phyloP scores from a whole-genome alignment of 2,888 invertebrate genomes.

The Bombylius discolor region DNA sequence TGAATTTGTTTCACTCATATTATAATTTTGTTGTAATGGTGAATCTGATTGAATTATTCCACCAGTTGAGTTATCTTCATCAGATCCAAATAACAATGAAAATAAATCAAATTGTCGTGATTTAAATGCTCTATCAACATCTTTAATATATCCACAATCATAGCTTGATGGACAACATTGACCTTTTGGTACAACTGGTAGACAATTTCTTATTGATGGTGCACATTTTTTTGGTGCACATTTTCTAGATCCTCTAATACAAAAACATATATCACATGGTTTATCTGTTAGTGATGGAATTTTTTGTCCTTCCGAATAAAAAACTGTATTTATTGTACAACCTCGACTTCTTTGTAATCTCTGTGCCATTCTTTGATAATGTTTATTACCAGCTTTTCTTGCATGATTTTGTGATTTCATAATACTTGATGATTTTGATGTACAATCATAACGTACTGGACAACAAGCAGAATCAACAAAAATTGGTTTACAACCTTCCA shows the following conservation, averaged over 20 bases:
- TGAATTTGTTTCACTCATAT: neutral
- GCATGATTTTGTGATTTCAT: slow-evolving; percentile 28
- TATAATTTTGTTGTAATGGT: neutral
- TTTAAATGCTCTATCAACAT: slow-evolving; percentile 25
- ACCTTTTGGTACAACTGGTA: slow-evolving; percentile 58
- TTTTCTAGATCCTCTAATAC: slow-evolving; percentile 55
- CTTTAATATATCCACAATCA: slow-evolving; percentile 53
- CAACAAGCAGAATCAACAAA: slow-evolving; percentile 50
- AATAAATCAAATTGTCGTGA: slow-evolving; percentile 32
- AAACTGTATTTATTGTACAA: slow-evolving; percentile 47
- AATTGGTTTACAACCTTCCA: slow-evolving; percentile 45
- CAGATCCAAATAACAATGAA: slow-evolving; percentile 30
- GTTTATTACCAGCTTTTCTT: slow-evolving; percentile 29
- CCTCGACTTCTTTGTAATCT: slow-evolving; percentile 40
- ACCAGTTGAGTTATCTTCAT: slow-evolving; percentile 15
- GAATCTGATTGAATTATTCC: neutral
- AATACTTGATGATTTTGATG: slow-evolving; percentile 26
- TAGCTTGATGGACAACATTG: slow-evolving; percentile 79
- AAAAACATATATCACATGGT: slow-evolving; percentile 66
- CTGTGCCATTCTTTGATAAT: slow-evolving; percentile 30
- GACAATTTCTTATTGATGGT: slow-evolving; percentile 60
- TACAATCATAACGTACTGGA: slow-evolving; percentile 66
- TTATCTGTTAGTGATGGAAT: slow-evolving; percentile 39
- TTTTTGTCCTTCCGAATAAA: slow-evolving; percentile 58
- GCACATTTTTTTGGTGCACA: slow-evolving; percentile 68